Base-by-base conservation (phyloP, 2,113 vertebrate species). In the Paracanthobrama guichenoti region DNA sequence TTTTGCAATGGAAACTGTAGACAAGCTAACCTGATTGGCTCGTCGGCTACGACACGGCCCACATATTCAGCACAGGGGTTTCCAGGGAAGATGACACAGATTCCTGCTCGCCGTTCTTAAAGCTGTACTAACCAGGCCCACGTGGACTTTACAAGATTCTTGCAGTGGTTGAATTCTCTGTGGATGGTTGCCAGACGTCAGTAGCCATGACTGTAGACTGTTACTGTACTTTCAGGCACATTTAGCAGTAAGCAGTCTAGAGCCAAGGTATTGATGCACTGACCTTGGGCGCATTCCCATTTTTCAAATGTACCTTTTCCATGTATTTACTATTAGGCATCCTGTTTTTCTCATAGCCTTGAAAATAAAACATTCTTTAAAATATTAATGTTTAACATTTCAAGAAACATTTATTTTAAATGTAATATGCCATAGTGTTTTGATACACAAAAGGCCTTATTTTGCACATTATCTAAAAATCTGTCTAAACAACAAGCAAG, bases 151-250 rank as follows among this genome's bases (percentile, higher is more conserved):
- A 22, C 35, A 59, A 48, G 35, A 86, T 88, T 89, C 90, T 35
- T 82, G 84, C 16, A 78, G 66, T 78, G 84, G 82, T 85, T 14
- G 64, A 18, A 82, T 85, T 24, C 44, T 55, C 86, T 87, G 90
- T 84, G 89, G 95, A 92, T 90, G 90, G 89, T 93, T 92, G 96
- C 93, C 97, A 97, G 96, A 91, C 96, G 88, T 97, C 97, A 96
- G 97, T 97, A 97, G 97, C 97, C 97, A 97, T 98, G 97, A 97
- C 97, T 98, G 96, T 97, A 97, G 97, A 98, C 97, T 97, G 97
- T 98, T 98, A 97, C 97, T 97, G 96, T 95, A 94, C 92, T 94
- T 94, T 92, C 81, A 91, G 87, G 88, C 89, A 89, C 93, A 92
- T 92, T 94, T 94, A 95, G 95, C 96, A 97, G 97, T 98, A 98